Percentiles rank a stretch among this genome's conserved stretches.
These are phyloP conservation scores for Rhogogaster chlorosoma DNA, from an alignment of 2,888 invertebrate genomes.

Conservation along the genomic window DNA sequence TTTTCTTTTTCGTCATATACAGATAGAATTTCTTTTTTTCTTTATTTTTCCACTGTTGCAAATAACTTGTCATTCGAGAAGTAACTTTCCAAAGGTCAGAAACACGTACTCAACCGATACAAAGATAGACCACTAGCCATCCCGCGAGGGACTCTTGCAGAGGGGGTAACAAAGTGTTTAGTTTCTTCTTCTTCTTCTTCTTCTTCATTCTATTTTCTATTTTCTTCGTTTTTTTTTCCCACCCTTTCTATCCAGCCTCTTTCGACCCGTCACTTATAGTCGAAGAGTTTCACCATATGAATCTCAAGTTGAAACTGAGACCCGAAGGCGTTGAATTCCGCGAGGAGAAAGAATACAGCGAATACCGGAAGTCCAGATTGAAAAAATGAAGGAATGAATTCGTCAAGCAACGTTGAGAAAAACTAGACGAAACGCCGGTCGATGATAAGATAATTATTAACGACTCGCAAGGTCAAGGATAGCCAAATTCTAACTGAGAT, in stretches of 20 bases:
- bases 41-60: not conserved
- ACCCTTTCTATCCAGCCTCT: not conserved
- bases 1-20: not conserved
- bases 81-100: slow-evolving; percentile 45
- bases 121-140: slow-evolving; percentile 14
- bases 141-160: not conserved
- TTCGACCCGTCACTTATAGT: not conserved
- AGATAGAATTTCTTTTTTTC: not conserved
- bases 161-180: not conserved
- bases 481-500: not conserved
- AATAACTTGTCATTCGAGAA: slow-evolving; percentile 46
- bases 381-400: not conserved
- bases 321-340: not conserved
- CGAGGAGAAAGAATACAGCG: not conserved
- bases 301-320: not conserved
- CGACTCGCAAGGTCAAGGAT: slow-evolving; percentile 4
- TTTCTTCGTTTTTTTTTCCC: not conserved
- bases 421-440: not conserved
- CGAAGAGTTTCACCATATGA: not conserved
- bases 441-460: not conserved
- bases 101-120: slow-evolving; percentile 8
- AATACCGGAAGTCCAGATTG: not conserved
- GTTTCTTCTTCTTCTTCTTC: not conserved
- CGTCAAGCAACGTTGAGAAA: not conserved
- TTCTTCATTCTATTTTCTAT: not conserved